Evolutionary conservation across 2,797 vertebrate species (phyloP), one percentile per base, ranked within the genome.

Genomic region (Gymnoscopelus microlampas): DNA sequence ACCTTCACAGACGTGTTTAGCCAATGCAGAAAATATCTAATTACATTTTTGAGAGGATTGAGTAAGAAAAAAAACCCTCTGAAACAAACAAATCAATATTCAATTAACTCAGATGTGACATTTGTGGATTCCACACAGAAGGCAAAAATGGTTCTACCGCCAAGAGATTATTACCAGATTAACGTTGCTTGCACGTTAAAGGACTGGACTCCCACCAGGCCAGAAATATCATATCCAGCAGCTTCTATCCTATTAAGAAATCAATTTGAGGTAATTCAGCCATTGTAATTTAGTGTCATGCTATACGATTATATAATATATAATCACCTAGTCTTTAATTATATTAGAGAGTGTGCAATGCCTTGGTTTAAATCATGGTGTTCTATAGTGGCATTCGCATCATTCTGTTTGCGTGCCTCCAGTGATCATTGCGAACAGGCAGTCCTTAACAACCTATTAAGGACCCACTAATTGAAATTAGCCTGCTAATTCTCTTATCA

Each of bases 21-120:
- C 69, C 68, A 70, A 74, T 73, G 60, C 74, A 26, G 60, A 67
- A 74, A 78, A 83, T 77, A 77, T 85, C 65, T 85, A 85, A 90
- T 88, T 86, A 77, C 60, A 74, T 73, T 78, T 81, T 73, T 76
- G 24, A 77, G 69, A 73, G 23, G 68, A 60, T 39, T 13, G 14
- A 65, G 19, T 60, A 49, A 11, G 7, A n/a, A n/a, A 11, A 53
- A 29, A 32, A 51, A 2, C 32, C 79, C 59, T 54, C 56, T 44
- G 78, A 84, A 85, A 84, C 63, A 84, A 87, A 87, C 80, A 90
- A 91, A 91, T 92, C 84, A 1, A 93, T 91, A 89, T 84, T 92
- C 86, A 92, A 89, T 92, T 92, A 89, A 85, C 77, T 64, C 71
- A 68, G 60, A 74, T 29, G 66, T 62, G 74, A 60, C 76, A 82